phyloP scores from a whole-genome alignment of 1,140 invertebrate species.

The Bicyclus anynana region DNA sequence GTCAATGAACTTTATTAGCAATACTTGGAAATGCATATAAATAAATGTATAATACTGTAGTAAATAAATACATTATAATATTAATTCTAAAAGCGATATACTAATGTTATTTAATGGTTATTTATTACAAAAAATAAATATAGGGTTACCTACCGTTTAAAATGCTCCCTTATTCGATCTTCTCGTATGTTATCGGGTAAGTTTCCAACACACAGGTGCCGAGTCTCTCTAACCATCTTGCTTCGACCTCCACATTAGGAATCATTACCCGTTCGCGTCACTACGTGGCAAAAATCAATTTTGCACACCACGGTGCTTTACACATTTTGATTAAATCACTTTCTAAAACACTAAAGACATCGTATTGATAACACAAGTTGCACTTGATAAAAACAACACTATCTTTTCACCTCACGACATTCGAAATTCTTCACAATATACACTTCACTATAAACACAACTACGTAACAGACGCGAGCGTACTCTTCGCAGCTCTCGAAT shows the following conservation, averaged over 20 bases:
- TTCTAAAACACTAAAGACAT: slow-evolving; percentile 58
- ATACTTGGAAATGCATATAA: neutral
- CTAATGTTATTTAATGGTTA: neutral
- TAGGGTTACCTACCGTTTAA: slow-evolving; percentile 89
- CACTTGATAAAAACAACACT: slow-evolving; percentile 68
- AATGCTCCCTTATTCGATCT: slow-evolving; percentile 96
- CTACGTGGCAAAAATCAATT: slow-evolving; percentile 78
- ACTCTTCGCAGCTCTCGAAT: slow-evolving; percentile 75
- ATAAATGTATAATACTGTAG: neutral
- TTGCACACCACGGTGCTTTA: slow-evolving; percentile 71
- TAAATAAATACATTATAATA: neutral
- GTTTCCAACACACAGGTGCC: slow-evolving; percentile 99
- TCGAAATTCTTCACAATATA: slow-evolving; percentile 73
- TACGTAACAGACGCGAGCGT: slow-evolving; percentile 76
- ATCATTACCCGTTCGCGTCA: slow-evolving; percentile 77
- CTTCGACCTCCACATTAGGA: slow-evolving; percentile 77
- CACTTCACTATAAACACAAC: slow-evolving; percentile 77
- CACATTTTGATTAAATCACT: slow-evolving; percentile 74
- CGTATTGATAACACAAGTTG: slow-evolving; percentile 59
- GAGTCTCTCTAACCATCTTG: slow-evolving; percentile 99
- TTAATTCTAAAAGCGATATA: neutral
- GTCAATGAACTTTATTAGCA: neutral
- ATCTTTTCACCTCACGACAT: slow-evolving; percentile 74
- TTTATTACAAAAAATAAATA: neutral
- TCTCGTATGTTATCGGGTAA: slow-evolving; percentile 98